Evolutionary conservation across 1,140 invertebrate species (phyloP).

Genomic region (Papilio machaon): DNA sequence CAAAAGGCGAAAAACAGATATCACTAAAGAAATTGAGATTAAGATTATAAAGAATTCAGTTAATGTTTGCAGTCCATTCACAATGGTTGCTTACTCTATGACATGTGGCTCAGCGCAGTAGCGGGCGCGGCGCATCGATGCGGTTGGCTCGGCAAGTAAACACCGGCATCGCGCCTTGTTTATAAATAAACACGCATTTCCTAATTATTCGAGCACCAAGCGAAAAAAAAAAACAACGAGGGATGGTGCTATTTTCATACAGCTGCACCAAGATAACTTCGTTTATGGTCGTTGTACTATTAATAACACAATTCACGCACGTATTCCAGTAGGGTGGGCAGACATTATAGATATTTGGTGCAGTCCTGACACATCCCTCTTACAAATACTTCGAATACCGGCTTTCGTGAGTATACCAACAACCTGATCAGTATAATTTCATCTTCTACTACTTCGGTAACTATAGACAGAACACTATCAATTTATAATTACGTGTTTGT

Average conservation of each 20-base stretch:
- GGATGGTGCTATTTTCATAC: conserved; percentile 15
- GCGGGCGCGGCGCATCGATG: conserved; percentile 59
- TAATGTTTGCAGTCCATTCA: background rate
- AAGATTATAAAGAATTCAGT: background rate
- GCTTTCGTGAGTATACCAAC: no score
- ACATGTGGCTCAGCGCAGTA: conserved; percentile 43
- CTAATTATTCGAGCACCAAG: conserved; percentile 4
- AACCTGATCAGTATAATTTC: no score
- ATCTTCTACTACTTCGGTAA: no score
- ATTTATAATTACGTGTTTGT: background rate
- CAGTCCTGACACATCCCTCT: no score
- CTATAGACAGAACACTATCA: no score
- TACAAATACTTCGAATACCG: no score
- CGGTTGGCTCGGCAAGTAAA: conserved; percentile 43
- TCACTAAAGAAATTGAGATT: background rate
- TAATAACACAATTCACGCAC: no score
- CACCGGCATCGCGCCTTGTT: conserved; percentile 49
- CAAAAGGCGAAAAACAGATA: background rate
- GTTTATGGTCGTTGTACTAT: background rate
- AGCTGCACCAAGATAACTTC: background rate
- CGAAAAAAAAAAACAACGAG: conserved; percentile 16
- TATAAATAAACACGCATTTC: conserved; percentile 56
- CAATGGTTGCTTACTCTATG: conserved; percentile 13
- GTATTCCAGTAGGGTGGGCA: no score
- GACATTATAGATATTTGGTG: no score